These are phyloP conservation scores for Pollachius pollachius DNA, from an alignment of 2,113 vertebrate genomes.

Conservation along the genomic window DNA sequence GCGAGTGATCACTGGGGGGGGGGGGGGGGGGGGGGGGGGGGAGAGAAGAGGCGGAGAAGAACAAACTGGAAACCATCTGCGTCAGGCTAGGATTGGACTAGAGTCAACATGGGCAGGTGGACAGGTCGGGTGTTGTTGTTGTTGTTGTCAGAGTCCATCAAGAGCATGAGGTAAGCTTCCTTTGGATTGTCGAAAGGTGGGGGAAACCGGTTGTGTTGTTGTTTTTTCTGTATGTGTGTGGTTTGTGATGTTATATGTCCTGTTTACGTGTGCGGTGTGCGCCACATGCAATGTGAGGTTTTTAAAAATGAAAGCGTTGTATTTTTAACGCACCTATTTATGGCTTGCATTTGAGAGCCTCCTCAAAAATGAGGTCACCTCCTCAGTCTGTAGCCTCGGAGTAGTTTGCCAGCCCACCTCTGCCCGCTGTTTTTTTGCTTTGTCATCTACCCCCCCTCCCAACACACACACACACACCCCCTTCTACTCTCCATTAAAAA, in stretches of 20 bases:
- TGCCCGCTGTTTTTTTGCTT: constrained; percentile 26
- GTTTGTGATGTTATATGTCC: too few relatives aligned
- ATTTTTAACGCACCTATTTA: not conserved
- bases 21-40: constrained; percentile 4
- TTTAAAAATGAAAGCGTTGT: too few relatives aligned
- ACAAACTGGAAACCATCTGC: too few relatives aligned
- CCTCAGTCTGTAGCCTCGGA: not conserved
- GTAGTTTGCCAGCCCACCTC: constrained; percentile 7
- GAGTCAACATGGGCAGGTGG: constrained; percentile 18
- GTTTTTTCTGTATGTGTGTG: too few relatives aligned
- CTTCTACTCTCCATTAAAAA: too few relatives aligned
- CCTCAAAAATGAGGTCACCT: constrained; percentile 2
- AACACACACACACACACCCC: too few relatives aligned
- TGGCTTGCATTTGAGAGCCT: not conserved
- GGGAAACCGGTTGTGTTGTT: too few relatives aligned
- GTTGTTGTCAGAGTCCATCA: not conserved
- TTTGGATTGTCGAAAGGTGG: not conserved
- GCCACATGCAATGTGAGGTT: too few relatives aligned
- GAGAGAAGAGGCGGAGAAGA: too few relatives aligned
- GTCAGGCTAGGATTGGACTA: constrained; percentile 12
- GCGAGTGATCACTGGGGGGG: not conserved
- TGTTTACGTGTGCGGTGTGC: too few relatives aligned
- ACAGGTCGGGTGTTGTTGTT: constrained; percentile 14
- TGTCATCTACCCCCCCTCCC: constrained; percentile 18
- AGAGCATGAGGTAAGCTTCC: constrained; percentile 49